Base-by-base conservation (phyloP, 2,797 vertebrate species). In the Gymnoscopelus braueri region DNA sequence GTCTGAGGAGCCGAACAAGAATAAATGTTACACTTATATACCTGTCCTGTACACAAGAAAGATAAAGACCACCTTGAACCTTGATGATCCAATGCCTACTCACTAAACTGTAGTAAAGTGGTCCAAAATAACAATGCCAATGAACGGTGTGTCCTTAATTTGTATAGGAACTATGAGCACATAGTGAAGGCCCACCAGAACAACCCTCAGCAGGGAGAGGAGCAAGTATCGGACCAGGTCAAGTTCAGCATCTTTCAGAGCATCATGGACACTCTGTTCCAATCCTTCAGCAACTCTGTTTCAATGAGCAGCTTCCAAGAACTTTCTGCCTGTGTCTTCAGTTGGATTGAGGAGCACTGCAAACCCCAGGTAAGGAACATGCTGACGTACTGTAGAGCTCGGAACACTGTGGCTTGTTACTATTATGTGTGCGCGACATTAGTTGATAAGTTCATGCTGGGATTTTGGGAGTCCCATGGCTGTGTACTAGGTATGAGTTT, bases 271-370 rank as follows among this genome's bases (percentile, higher is more conserved):
- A 95, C 95, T n/a, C 90, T 99, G 23, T 99, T 99, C 83, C 95
- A 98, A 93, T 97, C 97, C 14, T 99, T 99, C 82, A 96, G 94
- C n/a, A 93, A 89, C 69, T 96, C 96, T 0, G 93, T 99, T 65
- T 98, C 98, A 0, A 94, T 98, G 64, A 93, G 91, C 54, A 99
- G 94, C 84, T 99, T 99, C 71, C 96, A 98, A 80, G 97, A 99
- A 84, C 94, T 99, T 66, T 99, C 98, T 0, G 97, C 98, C 0
- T 98, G 97, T 3, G 96, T 99, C 76, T 98, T 99, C 92, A 98
- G 95, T 89, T 99, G 98, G 98, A 97, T 99, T 2, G 98, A 99
- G 87, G 97, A 99, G 84, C 97, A 98, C 91, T 99, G 97, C 90
- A 98, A 98, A 76, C 98, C 98, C 15, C 97, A 98, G 95, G 98